Evolutionary conservation across 2,888 invertebrate genomes (phyloP), one percentile per base, ranked within the genome.

Genomic region (Auanema sp.): DNA sequence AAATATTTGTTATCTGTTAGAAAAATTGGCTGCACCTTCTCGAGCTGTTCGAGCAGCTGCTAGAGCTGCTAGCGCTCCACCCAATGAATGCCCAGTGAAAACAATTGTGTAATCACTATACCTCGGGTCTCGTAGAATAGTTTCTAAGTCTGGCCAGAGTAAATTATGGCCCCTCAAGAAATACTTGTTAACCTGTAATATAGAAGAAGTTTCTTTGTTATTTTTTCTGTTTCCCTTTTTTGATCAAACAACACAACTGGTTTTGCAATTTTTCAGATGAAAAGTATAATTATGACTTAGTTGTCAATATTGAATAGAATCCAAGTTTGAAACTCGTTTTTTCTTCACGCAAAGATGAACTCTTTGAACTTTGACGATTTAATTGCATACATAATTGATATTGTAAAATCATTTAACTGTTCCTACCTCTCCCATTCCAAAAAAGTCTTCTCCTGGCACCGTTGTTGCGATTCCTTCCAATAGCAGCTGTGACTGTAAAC

Each of bases 61-160:
- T 23, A 79, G 47, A 1, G 79, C 65, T 10, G 79, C 79, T 14
- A 79, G 57, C 1, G 81, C 81, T 14, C 76, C 81, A 25, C 81
- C 81, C 25, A 81, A 66, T 0, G 79, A 80, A 61, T 81, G 81
- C 12, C 81, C 80, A 6, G 79, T 80, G 43, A 80, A 72, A 50
- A 77, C 72, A 18, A 80, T 75, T 43, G 64, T 63, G 54, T 73
- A 81, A 41, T 70, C 75, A 50, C 49, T 23, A 40, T 71, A 76
- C 24, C 61, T 55, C 0, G 77, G 65, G 47, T 73, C 70, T 8
- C 58, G 61, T n/a, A 80, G 59, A 3, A 65, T 66, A 0, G 55
- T 47, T 43, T 65, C 62, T 42, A 80, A 68, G 10, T 62, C 62
- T 11, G 65, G 58, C 81, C 81, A 81, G 18, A 81, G 65, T 12